Base-by-base conservation (phyloP, 2,797 vertebrate species). In the Balearica regulorum region DNA sequence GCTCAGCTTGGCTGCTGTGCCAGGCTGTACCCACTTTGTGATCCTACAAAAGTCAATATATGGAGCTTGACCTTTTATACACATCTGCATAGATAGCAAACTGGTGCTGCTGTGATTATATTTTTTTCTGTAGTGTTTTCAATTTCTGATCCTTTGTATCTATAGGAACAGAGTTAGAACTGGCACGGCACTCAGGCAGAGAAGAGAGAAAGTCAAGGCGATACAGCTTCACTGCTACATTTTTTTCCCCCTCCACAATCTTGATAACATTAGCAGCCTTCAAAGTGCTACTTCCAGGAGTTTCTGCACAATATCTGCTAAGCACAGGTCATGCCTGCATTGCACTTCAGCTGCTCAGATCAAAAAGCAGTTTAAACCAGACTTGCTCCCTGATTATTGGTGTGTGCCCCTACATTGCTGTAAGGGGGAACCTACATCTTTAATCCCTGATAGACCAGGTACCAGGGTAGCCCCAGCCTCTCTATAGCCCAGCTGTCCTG, bases 161-260 rank as follows among this genome's bases (percentile, higher is more conserved):
- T 95, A 78, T 64, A 95, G 93, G 93, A 96, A 91, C 16, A 0
- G 65, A 81, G 39, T 53, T 73, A 85, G 85, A 91, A 83, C 57
- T 87, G 71, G 55, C 1, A 5, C 29, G 24, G 55, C 14, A 26
- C 65, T 81, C 43, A 44, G 46, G 62, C 44, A 85, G 57, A 91
- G 37, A 69, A 25, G 48, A 90, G 24, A 85, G 51, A 84, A 71
- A 79, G 21, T 61, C 61, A 75, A 89, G 65, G 48, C 10, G 33
- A 82, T 18, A 25, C 22, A 93, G 64, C 57, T 84, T 75, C 48
- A 13, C 18, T n/a, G 25, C 19, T 73, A 1, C 10, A 3, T 21
- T 1, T 9, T 75, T 60, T 68, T 39, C 22, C 39, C 17, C 17
- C 28, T 55, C 39, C 3, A 6, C 25, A 37, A 9, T 33, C 64